Evolutionary conservation across 2,113 vertebrate genomes (phyloP).

Genomic region (Albula goreensis): DNA sequence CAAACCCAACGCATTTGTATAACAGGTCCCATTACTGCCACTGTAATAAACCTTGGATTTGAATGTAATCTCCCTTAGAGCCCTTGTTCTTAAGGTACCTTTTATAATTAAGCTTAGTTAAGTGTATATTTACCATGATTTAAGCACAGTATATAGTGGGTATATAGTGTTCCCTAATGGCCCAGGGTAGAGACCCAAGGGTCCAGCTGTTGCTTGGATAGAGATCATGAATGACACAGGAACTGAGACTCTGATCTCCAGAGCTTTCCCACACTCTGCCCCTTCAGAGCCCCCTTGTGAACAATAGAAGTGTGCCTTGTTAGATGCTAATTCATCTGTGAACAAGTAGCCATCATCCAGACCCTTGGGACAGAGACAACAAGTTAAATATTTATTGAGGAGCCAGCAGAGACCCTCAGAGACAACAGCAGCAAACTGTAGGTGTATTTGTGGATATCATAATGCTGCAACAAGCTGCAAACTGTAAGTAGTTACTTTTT

Average conservation of each 20-base stretch:
- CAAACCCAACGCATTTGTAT: no score
- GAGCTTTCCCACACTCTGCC: conserved; percentile 65
- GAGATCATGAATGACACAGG: conserved; percentile 21
- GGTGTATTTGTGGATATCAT: not conserved
- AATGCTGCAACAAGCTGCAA: not conserved
- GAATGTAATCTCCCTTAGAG: no score
- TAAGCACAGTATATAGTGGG: not conserved
- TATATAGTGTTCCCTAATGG: not conserved
- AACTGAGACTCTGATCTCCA: conserved; percentile 60
- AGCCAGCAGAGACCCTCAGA: not conserved
- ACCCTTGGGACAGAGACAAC: not conserved
- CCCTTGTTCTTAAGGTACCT: not conserved
- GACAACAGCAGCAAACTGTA: not conserved
- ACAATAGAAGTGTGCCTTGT: conserved; percentile 72
- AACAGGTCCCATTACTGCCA: no score
- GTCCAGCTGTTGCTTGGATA: not conserved
- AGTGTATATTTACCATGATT: no score
- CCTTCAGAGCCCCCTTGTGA: conserved; percentile 47
- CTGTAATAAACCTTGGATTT: no score
- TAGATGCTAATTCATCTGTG: conserved; percentile 26
- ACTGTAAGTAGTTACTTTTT: not conserved
- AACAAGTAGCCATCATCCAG: not conserved
- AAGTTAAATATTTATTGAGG: not conserved
- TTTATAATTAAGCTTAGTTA: not conserved
- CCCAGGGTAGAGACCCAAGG: not conserved